Conservation (phyloP, 2,888 invertebrate species). For the Neoscelio sp. region DNA sequence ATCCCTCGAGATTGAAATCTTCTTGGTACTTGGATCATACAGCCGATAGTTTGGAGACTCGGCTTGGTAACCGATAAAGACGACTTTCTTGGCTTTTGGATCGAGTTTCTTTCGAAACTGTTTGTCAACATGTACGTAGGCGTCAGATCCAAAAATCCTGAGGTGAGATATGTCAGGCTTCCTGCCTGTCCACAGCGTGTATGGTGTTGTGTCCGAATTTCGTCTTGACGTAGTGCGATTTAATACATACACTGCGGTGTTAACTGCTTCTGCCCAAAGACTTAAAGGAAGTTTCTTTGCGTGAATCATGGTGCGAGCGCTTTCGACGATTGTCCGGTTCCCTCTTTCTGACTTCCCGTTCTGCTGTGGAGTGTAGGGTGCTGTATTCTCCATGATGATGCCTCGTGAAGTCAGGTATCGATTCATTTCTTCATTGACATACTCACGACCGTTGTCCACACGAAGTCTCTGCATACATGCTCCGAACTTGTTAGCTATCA, state of each 20-base stretch:
- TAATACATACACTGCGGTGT: constrained; percentile 55
- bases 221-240: constrained; percentile 23
- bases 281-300: constrained; percentile 29
- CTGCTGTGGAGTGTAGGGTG: constrained; percentile 45
- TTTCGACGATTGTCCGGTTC: constrained; percentile 50
- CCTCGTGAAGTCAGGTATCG: neutral
- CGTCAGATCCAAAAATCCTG: constrained; percentile 36
- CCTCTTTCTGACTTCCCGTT: constrained; percentile 43
- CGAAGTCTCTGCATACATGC: constrained; percentile 23
- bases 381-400: constrained; percentile 12
- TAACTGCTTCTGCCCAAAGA: constrained; percentile 45
- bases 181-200: constrained; percentile 43
- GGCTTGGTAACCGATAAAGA: constrained; percentile 60
- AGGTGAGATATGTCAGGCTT: constrained; percentile 37
- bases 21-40: constrained; percentile 1
- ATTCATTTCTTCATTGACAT: constrained; percentile 7
- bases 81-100: constrained; percentile 20
- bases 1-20: constrained; percentile 2
- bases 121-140: constrained; percentile 53
- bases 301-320: constrained; percentile 32
- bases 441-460: constrained; percentile 51
- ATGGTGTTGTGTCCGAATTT: constrained; percentile 23
- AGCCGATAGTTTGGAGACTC: constrained; percentile 44
- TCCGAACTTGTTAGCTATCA: constrained; percentile 53
- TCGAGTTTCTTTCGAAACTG: constrained; percentile 56